Base-by-base conservation (phyloP, 1,140 invertebrate species). In the Drosophila grimshawi region DNA sequence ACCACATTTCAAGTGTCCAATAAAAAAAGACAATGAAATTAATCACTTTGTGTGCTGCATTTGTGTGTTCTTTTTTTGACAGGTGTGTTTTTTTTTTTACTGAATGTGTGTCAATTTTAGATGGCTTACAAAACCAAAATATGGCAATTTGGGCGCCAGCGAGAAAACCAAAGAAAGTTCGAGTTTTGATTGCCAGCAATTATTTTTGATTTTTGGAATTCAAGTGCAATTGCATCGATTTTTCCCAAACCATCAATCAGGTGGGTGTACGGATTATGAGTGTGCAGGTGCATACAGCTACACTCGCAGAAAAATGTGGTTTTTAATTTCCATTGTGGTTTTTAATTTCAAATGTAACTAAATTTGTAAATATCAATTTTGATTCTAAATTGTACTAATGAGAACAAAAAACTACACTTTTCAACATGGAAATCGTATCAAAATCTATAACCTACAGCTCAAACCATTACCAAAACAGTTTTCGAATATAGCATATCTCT, bases 171-270 rank as follows among this genome's bases (percentile, higher is more conserved):
- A 8, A 45, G 4, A 41, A 0, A 8, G n/a, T n/a, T 48, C 59
- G 1, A 27, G 39, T 49, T 35, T 41, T 41, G 19, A 27, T 53
- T 53, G 48, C 27, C 32, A 8, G 39, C 4, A n/a, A 19, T 56
- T 49, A 33, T 46, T 64, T 5, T 37, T 46, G 10, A 11, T 4
- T 66, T 19, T 19, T 19, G 19, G 7, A 45, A 5, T 10, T 33
- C 30, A 57, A 59, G 57, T 72, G 62, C 32, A 61, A 43, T 62
- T 45, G 43, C 19, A 69, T 65, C 61, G 56, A 69, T 74, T 57
- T 79, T 48, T 53, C 43, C 57, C 11, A 48, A 43, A 43, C 39
- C 32, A 48, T 29, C 29, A 35, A 37, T 52, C 27, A 37, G 55
- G 33, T 62, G 11, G 41, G 41, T 69, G 62, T 61, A 61, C 35